Percentiles rank a stretch among this genome's conserved stretches.
These are phyloP conservation scores for Rhopilema esculentum DNA, from an alignment of 30 jellyfish, hydroid and myxozoan genomes.

Conservation along the genomic window DNA sequence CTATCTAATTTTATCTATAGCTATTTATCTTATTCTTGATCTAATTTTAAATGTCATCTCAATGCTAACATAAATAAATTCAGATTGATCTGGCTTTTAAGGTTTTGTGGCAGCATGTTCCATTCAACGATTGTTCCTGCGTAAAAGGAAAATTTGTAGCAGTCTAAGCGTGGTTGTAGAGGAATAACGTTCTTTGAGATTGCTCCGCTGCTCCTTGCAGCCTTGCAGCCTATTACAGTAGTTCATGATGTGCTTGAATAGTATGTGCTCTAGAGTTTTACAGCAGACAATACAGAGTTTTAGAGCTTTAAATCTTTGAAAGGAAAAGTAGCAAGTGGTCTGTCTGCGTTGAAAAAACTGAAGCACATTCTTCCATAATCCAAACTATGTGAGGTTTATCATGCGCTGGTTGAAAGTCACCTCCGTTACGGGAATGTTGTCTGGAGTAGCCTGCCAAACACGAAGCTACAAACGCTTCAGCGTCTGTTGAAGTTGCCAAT, in stretches of 20 bases:
- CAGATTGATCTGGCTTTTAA: conserved; percentile 46
- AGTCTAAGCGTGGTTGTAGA: conserved; percentile 57
- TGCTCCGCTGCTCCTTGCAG: conserved; percentile 72
- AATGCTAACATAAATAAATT: conserved; percentile 21
- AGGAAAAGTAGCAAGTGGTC: too few species aligned
- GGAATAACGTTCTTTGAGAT: conserved; percentile 56
- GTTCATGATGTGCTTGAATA: conserved; percentile 26
- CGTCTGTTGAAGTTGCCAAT: too few species aligned
- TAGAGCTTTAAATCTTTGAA: conserved; percentile 11
- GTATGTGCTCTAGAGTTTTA: conserved; percentile 30
- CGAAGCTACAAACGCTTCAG: too few species aligned
- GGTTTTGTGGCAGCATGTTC: conserved; percentile 74
- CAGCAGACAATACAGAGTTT: conserved; percentile 18
- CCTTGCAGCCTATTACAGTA: conserved; percentile 42
- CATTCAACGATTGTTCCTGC: conserved; percentile 59
- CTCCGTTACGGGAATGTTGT: too few species aligned
- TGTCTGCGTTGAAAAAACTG: too few species aligned
- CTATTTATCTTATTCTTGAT: too few species aligned
- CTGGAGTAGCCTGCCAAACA: too few species aligned
- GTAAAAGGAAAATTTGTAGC: conserved; percentile 60
- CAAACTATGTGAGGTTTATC: too few species aligned
- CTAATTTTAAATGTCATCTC: conserved; percentile 49
- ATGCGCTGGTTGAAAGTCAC: too few species aligned
- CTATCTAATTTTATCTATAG: too few species aligned
- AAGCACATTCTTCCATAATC: too few species aligned